A percentile compares a stretch with the other conserved stretches of the same genome.
These are phyloP conservation scores for Proales similis DNA, from an alignment of 1,140 invertebrate genomes.

Conservation along the genomic window DNA sequence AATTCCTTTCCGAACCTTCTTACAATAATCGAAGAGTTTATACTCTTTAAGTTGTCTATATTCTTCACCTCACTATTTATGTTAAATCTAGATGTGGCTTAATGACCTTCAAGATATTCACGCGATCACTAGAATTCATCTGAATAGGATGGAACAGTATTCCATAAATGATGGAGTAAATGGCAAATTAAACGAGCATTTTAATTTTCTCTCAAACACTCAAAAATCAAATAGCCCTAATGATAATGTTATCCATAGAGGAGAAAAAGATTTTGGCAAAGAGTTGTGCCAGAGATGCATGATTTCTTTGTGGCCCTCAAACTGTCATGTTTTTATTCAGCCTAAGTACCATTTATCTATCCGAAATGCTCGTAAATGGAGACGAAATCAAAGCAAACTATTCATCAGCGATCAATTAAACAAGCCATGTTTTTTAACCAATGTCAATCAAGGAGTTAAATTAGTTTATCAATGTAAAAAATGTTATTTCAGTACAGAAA, in stretches of 20 bases:
- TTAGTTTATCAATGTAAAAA: slow-evolving; percentile 22
- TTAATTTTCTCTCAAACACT: slow-evolving; percentile 11
- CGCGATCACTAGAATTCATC: no score
- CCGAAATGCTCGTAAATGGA: no score
- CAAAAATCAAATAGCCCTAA: slow-evolving; percentile 5
- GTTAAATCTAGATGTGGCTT: no score
- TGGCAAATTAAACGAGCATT: slow-evolving; percentile 18
- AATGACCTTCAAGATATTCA: no score
- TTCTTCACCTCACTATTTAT: no score
- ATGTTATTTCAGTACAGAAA: slow-evolving; percentile 8
- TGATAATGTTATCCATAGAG: slow-evolving; percentile 17
- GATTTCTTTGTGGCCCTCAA: slow-evolving; percentile 16
- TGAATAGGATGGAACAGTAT: no score
- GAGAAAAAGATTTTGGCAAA: slow-evolving; percentile 7
- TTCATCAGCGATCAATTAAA: no score
- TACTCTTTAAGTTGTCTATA: no score
- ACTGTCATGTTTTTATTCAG: slow-evolving; percentile 13
- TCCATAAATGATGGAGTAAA: neutral
- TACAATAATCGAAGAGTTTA: slow-evolving; percentile 10
- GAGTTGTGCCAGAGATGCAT: slow-evolving; percentile 6
- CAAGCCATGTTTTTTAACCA: no score
- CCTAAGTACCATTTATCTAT: slow-evolving; percentile 13
- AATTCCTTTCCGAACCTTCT: neutral
- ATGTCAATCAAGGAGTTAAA: slow-evolving; percentile 27
- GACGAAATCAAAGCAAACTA: no score